Conservation (phyloP, 2,113 vertebrate species). For the Acrocephalus kingi region DNA sequence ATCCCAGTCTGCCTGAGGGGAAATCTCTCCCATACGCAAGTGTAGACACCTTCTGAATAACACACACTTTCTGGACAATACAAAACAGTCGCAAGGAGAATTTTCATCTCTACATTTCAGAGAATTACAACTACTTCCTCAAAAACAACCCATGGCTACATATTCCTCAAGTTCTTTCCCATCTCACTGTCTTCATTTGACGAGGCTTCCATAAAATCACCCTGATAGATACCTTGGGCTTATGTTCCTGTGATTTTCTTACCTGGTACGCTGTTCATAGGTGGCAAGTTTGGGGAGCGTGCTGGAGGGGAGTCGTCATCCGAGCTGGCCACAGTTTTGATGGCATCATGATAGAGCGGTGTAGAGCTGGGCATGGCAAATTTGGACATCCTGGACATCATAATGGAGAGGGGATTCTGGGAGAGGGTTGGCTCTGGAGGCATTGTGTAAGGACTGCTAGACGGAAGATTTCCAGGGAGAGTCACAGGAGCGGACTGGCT, state of each 20-base stretch:
- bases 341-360: constrained; percentile 97
- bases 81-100: neutral
- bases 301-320: constrained; percentile 97
- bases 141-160: neutral
- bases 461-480: constrained; percentile 87
- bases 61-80: neutral
- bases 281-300: constrained; percentile 94
- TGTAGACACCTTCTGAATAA: neutral
- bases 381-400: constrained; percentile 99
- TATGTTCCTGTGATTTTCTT: neutral
- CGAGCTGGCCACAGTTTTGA: constrained; percentile 98
- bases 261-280: constrained; percentile 93
- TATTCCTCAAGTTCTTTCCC: neutral
- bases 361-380: constrained; percentile 99
- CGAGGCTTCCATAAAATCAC: neutral
- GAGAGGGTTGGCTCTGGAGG: constrained; percentile 96
- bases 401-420: constrained; percentile 98
- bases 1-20: neutral
- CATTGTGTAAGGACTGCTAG: constrained; percentile 95
- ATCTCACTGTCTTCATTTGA: neutral
- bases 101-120: neutral
- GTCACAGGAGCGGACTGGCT: constrained; percentile 83
- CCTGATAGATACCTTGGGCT: neutral
- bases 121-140: neutral
- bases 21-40: neutral